Evolutionary conservation across 2,888 invertebrate species (phyloP).

Genomic region (Erebia palarica): DNA sequence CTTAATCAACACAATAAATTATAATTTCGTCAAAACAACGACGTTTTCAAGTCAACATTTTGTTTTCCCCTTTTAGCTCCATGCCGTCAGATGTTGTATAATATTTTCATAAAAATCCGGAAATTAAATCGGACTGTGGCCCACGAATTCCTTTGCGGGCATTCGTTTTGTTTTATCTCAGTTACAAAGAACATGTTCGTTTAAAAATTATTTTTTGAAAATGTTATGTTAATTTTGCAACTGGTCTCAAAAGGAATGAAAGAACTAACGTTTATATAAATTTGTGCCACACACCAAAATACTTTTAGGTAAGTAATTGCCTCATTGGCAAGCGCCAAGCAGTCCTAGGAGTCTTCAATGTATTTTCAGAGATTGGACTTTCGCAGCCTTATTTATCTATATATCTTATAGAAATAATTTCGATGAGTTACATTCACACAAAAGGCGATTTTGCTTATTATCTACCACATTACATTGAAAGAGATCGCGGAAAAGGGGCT

Average conservation of each 20-base stretch:
- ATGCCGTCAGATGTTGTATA: conserved; percentile 41
- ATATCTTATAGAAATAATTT: background rate
- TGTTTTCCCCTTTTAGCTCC: conserved; percentile 34
- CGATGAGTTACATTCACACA: background rate
- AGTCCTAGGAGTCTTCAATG: too few species aligned
- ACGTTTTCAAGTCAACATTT: conserved; percentile 19
- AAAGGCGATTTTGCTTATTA: conserved; percentile 21
- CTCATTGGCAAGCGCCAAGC: too few species aligned
- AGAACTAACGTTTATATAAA: too few species aligned
- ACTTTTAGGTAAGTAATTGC: too few species aligned
- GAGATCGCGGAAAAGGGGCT: conserved; percentile 39
- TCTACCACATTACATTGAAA: conserved; percentile 35
- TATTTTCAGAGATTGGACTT: too few species aligned
- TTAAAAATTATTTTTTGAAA: too few species aligned
- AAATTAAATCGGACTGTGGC: conserved; percentile 39
- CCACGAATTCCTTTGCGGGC: conserved; percentile 29
- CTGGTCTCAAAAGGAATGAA: too few species aligned
- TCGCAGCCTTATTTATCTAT: background rate
- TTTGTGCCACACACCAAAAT: too few species aligned
- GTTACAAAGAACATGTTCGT: too few species aligned
- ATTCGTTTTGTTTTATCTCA: conserved; percentile 32
- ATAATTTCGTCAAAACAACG: too few species aligned
- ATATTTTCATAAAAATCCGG: conserved; percentile 43
- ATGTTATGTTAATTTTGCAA: too few species aligned
- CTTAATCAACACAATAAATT: too few species aligned